Evolutionary conservation across 2,113 vertebrate species (phyloP).

Genomic region (Apaloderma vittatum): DNA sequence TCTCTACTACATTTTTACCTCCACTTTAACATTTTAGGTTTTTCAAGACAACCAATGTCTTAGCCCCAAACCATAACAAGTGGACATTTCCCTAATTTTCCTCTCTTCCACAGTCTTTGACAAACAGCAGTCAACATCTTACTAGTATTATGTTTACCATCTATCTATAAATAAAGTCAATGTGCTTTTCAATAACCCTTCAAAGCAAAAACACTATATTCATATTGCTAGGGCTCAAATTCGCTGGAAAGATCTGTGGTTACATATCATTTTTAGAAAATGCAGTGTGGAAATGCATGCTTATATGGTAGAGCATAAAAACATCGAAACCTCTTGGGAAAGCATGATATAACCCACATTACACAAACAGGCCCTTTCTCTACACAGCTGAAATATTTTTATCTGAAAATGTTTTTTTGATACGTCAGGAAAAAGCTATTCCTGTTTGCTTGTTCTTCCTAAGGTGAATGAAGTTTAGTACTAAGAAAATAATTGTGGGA

Average conservation of each 20-base stretch:
- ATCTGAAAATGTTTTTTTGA: background rate
- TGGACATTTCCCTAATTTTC: background rate
- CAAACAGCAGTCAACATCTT: background rate
- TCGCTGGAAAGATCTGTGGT: slow-evolving; percentile 5
- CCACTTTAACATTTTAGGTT: background rate
- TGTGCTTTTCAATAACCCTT: background rate
- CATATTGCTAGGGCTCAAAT: background rate
- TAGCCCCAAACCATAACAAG: background rate
- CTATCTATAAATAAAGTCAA: background rate
- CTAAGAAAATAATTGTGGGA: slow-evolving; percentile 42
- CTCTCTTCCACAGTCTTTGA: background rate
- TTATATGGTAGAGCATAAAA: slow-evolving; percentile 18
- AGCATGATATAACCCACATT: background rate
- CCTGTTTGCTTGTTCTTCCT: background rate
- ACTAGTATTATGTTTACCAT: background rate
- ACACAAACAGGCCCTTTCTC: slow-evolving; percentile 12
- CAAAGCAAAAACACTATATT: background rate
- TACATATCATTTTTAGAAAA: slow-evolving; percentile 16
- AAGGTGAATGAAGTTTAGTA: slow-evolving; percentile 18
- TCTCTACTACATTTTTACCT: background rate
- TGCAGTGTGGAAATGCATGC: background rate
- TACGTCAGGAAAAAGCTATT: background rate
- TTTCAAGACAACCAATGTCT: accelerated
- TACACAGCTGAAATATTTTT: background rate
- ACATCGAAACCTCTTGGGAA: slow-evolving; percentile 37